A percentile compares a stretch with the other conserved stretches of the same genome.
phyloP scores from a whole-genome alignment of 2,113 vertebrate genomes.

The Perognathus longimembris region DNA sequence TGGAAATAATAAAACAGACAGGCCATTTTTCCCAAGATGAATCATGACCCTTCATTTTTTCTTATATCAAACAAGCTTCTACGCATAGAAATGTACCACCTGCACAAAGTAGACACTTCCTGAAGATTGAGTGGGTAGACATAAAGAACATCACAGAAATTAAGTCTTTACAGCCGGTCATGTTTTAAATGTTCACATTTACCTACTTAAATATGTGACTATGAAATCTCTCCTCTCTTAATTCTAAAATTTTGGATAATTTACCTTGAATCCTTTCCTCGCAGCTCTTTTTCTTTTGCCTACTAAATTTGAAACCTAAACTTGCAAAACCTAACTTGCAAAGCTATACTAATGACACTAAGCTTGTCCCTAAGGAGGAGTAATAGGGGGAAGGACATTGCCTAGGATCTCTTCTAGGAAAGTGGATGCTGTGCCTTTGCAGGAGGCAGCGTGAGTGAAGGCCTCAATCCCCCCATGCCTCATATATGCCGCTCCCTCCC shows the following conservation, averaged over 20 bases:
- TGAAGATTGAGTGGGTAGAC: neutral
- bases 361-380: neutral
- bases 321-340: neutral
- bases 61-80: neutral
- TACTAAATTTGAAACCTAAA: neutral
- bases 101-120: neutral
- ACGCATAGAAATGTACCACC: neutral
- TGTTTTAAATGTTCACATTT: neutral
- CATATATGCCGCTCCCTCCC: neutral
- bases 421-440: neutral
- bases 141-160: neutral
- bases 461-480: neutral
- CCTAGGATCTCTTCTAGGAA: neutral
- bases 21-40: neutral
- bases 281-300: neutral
- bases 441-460: too few species aligned
- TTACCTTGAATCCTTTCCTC: neutral
- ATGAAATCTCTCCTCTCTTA: neutral
- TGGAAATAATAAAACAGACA: neutral
- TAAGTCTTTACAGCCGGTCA: neutral
- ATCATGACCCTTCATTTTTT: neutral
- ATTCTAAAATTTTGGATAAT: neutral
- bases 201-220: neutral
- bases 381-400: neutral
- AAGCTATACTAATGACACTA: neutral